Conservation (phyloP, 1,140 invertebrate genomes). For the Glossosoma conforme region DNA sequence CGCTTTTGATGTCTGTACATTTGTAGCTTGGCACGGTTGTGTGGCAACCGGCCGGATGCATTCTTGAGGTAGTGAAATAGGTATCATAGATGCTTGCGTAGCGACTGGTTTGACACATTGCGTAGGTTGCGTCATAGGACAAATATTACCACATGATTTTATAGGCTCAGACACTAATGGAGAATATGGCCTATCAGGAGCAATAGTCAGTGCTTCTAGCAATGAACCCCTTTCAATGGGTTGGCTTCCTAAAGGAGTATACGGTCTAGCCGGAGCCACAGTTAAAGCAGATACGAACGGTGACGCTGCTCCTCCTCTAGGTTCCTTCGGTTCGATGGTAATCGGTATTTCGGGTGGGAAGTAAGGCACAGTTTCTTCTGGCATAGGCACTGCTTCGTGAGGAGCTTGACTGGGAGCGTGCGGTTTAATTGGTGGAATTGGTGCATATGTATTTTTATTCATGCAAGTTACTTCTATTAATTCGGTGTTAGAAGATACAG, state of each 20-base stretch:
- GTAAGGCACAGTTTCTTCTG: constrained; percentile 56
- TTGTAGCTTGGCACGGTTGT: constrained; percentile 20
- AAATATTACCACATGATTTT: constrained; percentile 21
- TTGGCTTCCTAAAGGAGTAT: constrained; percentile 48
- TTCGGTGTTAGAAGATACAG: constrained; percentile 2
- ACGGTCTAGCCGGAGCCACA: constrained; percentile 61
- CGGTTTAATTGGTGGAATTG: constrained; percentile 51
- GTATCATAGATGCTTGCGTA: background rate
- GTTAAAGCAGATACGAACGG: constrained; percentile 64
- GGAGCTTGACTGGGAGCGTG: constrained; percentile 43
- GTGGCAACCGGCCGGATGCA: constrained; percentile 27
- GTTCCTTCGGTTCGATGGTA: constrained; percentile 48
- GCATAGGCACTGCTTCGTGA: constrained; percentile 49
- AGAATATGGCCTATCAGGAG: constrained; percentile 57
- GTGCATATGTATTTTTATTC: constrained; percentile 19
- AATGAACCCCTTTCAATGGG: constrained; percentile 49
- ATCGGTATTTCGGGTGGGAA: constrained; percentile 56
- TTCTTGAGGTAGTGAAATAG: constrained; percentile 16
- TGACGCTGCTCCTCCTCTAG: constrained; percentile 50
- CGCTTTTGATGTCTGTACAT: constrained; percentile 34
- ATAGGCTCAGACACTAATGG: constrained; percentile 40
- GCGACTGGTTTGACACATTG: background rate
- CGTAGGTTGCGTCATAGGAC: constrained; percentile 32
- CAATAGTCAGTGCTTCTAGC: constrained; percentile 64
- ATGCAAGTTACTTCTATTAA: constrained; percentile 9